Conservation (phyloP, 2,888 invertebrate genomes). For the Hedychridium roseum region DNA sequence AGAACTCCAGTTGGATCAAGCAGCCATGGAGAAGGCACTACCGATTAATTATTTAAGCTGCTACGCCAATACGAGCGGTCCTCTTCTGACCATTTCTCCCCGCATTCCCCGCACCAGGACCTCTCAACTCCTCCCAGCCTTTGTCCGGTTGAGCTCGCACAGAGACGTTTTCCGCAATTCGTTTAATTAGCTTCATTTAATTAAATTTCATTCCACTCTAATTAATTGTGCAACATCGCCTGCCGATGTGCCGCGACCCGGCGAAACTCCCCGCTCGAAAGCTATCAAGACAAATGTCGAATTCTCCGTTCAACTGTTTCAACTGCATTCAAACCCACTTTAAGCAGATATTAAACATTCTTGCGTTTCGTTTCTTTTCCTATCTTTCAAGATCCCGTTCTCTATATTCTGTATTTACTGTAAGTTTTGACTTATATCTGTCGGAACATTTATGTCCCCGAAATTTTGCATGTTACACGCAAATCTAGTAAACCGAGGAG, state of each 20-base stretch:
- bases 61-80: conserved; percentile 18
- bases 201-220: conserved; percentile 36
- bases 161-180: conserved; percentile 22
- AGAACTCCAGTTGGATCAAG: conserved; percentile 15
- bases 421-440: too few species aligned
- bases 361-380: too few species aligned
- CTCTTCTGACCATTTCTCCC: conserved; percentile 1
- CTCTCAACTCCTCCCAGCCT: conserved; percentile 3
- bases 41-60: conserved; percentile 29
- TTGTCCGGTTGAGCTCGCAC: conserved; percentile 13
- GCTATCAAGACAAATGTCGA: conserved; percentile 13
- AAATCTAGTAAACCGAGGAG: too few species aligned
- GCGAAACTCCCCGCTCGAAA: conserved; percentile 12
- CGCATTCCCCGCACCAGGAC: conserved; percentile 4
- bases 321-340: too few species aligned
- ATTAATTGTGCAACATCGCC: conserved; percentile 33
- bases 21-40: too few species aligned
- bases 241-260: background rate
- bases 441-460: too few species aligned
- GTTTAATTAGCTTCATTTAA: conserved; percentile 38
- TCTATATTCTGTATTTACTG: too few species aligned
- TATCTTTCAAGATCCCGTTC: too few species aligned
- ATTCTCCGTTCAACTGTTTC: conserved; percentile 1
- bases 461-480: too few species aligned
- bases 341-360: too few species aligned